Base-by-base conservation (phyloP, 2,113 vertebrate species). In the Atrichornis clamosus region DNA sequence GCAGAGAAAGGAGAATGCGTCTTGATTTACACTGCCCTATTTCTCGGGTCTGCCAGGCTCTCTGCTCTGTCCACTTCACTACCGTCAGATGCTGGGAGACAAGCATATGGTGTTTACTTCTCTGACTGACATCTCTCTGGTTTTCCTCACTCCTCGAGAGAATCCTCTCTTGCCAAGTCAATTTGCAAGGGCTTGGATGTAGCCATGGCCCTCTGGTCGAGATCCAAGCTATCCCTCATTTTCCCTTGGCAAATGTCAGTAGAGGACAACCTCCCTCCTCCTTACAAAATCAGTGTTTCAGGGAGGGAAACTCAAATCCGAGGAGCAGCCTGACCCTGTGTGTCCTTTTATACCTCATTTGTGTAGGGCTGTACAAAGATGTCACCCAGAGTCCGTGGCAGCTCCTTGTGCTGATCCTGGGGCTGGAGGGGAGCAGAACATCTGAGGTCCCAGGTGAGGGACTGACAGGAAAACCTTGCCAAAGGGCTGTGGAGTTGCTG, bases 151-250 rank as follows among this genome's bases (percentile, higher is more conserved):
- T 98, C 81, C 95, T 95, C 93, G 3, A 95, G 95, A 97, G 95
- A 87, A 87, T 92, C 97, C 92, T 56, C 32, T 83, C 85, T 84
- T 97, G 97, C 97, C 97, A 98, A 98, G 93, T 93, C 97, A 97
- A 97, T 98, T 97, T 98, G 95, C 97, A 97, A 94, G 84, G 95
- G 68, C 91, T 97, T 95, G 90, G 91, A 94, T 97, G 91, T 96
- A 97, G 93, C 97, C 86, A 53, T 87, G 94, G 94, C 84, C 95
- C 89, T 96, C 97, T 96, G 96, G 95, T 97, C 32, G 0, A 6
- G 41, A 83, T 97, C 97, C 97, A 97, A 95, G 83, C 73, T 76
- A 87, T 91, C 89, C 97, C 93, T 97, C 91, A 50, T 94, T 87
- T 96, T 96, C 90, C 85, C 76, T 90, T 96, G 84, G 95, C 95